Base-by-base conservation (phyloP, 1,140 invertebrate genomes). In the Globodera ellingtonae region DNA sequence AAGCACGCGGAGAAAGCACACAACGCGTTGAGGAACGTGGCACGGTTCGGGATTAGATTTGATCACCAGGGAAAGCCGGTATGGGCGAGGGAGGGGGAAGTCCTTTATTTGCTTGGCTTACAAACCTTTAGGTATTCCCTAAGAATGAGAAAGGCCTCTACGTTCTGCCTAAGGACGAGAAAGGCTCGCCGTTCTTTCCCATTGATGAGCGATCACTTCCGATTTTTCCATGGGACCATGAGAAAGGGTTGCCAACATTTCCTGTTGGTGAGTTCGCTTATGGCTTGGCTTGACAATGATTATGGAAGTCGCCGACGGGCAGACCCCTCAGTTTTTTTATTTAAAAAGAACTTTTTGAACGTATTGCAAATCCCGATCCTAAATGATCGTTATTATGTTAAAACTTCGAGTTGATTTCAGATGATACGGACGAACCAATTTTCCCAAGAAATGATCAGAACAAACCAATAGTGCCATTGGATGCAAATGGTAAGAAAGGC, bases 41-140 rank as follows among this genome's bases (percentile, higher is more conserved):
- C 70, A 15, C 10, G 75, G 65, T 77, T 67, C n/a, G 75, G 75
- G 13, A 84, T 83, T 56, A 24, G 65, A 44, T 84, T 78, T 48
- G 83, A 85, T 67, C 80, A 83, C 9, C 52, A 85, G 50, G 84
- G 84, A 4, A 67, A 71, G n/a, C 84, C 83, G 47, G 72, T 84
- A 35, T 24, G 44, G 21, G 18, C 59, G 74, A 3, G 0, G n/a
- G 44, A 18, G 18, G 18, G 62, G 9, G 46, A 10, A 3, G 35
- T 24, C 0, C 72, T 9, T 9, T 24, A 52, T 8, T 56, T 24
- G 65, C 44, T 59, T 44, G 46, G 10, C 59, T n/a, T 65, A 5
- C 66, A 21, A 66, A 24, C 44, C 3, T 46, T 65, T 18, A 67
- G 75, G 69, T 77, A 15, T 82, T 78, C 24, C 81, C 82, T 18